These are phyloP conservation scores for Naja naja DNA, from an alignment of 2,113 vertebrate genomes.

Conservation along the genomic window DNA sequence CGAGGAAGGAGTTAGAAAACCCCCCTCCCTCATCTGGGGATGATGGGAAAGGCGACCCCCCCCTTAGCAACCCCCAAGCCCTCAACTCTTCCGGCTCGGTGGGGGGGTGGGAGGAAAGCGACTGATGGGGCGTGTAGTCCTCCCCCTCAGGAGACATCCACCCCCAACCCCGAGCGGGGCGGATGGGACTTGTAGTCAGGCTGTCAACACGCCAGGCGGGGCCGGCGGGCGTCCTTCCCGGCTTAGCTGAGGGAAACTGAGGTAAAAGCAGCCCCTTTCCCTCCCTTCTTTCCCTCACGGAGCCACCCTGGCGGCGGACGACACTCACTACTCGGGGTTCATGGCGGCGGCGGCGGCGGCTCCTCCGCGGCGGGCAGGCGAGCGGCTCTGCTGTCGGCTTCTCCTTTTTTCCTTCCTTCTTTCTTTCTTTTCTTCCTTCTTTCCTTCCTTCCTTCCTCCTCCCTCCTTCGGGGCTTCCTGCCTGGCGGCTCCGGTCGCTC, in stretches of 20 bases:
- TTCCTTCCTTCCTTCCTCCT: not conserved
- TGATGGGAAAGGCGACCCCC: not conserved
- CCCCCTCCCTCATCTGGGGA: not conserved
- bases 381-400: not conserved
- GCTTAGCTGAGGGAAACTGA: not conserved
- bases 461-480: not conserved
- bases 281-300: too few species aligned
- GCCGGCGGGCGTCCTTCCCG: too few species aligned
- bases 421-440: not conserved
- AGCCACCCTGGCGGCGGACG: not conserved
- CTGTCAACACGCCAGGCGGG: not conserved
- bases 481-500: slow-evolving; percentile 5
- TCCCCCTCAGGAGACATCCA: not conserved
- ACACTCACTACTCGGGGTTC: slow-evolving; percentile 33
- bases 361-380: slow-evolving; percentile 13
- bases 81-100: not conserved
- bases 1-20: not conserved
- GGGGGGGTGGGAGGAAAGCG: not conserved
- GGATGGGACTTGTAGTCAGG: not conserved
- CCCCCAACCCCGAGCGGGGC: not conserved
- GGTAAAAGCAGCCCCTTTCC: too few species aligned
- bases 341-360: slow-evolving; percentile 9
- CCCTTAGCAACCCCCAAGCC: not conserved
- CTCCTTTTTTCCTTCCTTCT: not conserved
- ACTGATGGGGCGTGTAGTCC: not conserved